phyloP scores from a whole-genome alignment of 2,113 vertebrate species.

The Panurus biarmicus region DNA sequence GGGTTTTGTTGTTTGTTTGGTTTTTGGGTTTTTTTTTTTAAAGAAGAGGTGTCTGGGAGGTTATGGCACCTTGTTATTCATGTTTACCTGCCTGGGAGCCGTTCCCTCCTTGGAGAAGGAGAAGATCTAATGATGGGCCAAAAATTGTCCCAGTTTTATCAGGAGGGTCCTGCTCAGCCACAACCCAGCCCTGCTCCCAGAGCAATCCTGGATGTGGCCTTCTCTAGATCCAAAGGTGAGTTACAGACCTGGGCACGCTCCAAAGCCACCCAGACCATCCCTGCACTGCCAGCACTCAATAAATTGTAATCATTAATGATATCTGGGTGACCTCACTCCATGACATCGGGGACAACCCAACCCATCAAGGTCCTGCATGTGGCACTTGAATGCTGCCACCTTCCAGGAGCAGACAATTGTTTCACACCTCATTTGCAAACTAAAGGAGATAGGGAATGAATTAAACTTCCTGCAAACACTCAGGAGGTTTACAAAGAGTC shows the following conservation, averaged over 20 bases:
- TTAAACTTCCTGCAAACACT: slow-evolving; percentile 63
- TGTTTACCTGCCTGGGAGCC: neutral
- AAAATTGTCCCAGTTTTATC: neutral
- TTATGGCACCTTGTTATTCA: slow-evolving; percentile 3
- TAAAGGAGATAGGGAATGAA: slow-evolving; percentile 63
- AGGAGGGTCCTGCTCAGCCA: neutral
- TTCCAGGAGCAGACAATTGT: slow-evolving; percentile 43
- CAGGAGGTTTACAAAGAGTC: slow-evolving; percentile 55
- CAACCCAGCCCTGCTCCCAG: neutral
- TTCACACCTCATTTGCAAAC: slow-evolving; percentile 66
- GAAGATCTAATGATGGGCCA: neutral
- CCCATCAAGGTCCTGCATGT: neutral
- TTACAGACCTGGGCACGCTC: neutral
- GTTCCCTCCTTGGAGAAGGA: neutral
- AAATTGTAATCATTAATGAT: neutral
- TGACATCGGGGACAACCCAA: neutral
- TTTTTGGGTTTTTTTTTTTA: neutral
- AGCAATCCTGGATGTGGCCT: neutral
- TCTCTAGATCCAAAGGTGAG: neutral
- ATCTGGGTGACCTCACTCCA: neutral
- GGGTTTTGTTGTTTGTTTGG: no score
- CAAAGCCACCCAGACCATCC: neutral
- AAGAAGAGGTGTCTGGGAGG: neutral
- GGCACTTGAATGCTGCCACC: slow-evolving; percentile 26
- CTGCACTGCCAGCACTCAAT: neutral